phyloP scores from a whole-genome alignment of 1,140 invertebrate species.

The Homalodisca vitripennis region DNA sequence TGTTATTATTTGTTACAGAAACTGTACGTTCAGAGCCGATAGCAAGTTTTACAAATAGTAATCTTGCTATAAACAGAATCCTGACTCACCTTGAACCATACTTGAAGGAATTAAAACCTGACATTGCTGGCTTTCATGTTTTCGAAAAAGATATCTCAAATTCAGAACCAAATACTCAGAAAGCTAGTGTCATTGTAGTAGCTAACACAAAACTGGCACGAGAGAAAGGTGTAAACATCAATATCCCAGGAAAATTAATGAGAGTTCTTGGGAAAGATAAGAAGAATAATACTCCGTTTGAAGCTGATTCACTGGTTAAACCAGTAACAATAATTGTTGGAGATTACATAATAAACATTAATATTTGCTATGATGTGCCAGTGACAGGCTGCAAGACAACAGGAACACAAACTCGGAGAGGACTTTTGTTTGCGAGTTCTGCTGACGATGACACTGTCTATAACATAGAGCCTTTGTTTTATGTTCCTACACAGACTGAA shows the following conservation, averaged over 20 bases:
- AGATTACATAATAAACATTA: background rate
- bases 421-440: no score
- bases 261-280: background rate
- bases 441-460: no score
- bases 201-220: background rate
- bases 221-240: background rate
- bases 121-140: background rate
- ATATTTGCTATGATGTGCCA: background rate
- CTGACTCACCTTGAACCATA: background rate
- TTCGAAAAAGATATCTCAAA: background rate
- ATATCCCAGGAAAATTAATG: background rate
- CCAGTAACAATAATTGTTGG: background rate
- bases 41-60: no score
- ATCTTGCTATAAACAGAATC: background rate
- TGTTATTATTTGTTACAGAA: no score
- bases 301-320: background rate
- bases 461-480: no score
- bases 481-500: no score
- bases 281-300: background rate
- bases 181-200: background rate
- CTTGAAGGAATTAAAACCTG: background rate
- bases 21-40: no score
- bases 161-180: background rate
- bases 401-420: background rate
- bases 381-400: no score